Percentiles rank a stretch among this genome's conserved stretches.
Evolutionary conservation across 2,888 invertebrate species (phyloP).

Genomic region (Glomeris marginata): DNA sequence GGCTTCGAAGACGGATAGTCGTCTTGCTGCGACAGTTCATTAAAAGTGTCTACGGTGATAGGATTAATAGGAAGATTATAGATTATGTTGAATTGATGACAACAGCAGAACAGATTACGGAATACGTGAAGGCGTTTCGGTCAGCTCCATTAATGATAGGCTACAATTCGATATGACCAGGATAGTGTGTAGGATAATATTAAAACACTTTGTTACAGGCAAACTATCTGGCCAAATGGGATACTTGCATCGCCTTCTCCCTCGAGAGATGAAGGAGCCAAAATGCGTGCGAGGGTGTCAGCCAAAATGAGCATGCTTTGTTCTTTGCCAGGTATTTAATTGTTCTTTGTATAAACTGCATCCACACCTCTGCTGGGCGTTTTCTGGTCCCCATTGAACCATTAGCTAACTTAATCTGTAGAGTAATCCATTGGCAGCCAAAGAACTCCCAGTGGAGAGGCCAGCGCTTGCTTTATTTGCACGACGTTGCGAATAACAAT

Average conservation of each 20-base stretch:
- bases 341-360: too few species aligned
- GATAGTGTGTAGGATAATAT: too few species aligned
- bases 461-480: too few species aligned
- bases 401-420: too few species aligned
- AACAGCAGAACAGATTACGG: conserved; percentile 73
- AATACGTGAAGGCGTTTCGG: conserved; percentile 72
- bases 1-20: conserved; percentile 60
- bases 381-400: too few species aligned
- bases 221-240: conserved; percentile 43
- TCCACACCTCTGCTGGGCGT: too few species aligned
- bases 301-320: conserved; percentile 73
- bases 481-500: neutral
- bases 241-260: conserved; percentile 37
- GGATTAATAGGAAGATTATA: conserved; percentile 69
- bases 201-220: conserved; percentile 30
- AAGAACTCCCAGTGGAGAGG: too few species aligned
- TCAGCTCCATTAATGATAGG: conserved; percentile 29
- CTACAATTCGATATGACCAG: too few species aligned
- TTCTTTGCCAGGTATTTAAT: conserved; percentile 55
- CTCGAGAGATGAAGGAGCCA: conserved; percentile 40
- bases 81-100: conserved; percentile 75
- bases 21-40: conserved; percentile 59
- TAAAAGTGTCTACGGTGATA: conserved; percentile 64
- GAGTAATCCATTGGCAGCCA: too few species aligned
- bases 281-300: conserved; percentile 63